Evolutionary conservation across 2,888 invertebrate species (phyloP).

Genomic region (Tetheella fluctuosa): DNA sequence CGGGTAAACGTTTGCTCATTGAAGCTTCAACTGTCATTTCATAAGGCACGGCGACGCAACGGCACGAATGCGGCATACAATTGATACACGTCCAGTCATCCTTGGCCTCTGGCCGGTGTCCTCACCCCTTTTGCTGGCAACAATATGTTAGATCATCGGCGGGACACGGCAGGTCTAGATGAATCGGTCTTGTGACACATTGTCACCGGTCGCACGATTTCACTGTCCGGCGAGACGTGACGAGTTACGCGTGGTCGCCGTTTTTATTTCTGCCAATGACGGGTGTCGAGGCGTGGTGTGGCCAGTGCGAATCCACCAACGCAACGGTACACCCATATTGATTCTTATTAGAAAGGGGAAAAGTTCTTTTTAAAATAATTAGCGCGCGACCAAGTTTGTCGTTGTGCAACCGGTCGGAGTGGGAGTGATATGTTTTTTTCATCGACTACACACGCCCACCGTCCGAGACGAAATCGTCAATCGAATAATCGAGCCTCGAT

Average conservation of each 20-base stretch:
- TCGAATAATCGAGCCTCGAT: constrained; percentile 50
- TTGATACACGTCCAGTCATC: constrained; percentile 53
- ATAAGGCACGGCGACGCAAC: constrained; percentile 75
- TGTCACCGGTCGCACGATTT: constrained; percentile 82
- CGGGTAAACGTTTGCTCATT: constrained; percentile 78
- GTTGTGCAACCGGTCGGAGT: constrained; percentile 67
- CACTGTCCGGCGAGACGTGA: constrained; percentile 81
- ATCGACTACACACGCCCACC: constrained; percentile 76
- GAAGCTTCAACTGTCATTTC: constrained; percentile 80
- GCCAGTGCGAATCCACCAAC: constrained; percentile 61
- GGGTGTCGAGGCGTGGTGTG: constrained; percentile 82
- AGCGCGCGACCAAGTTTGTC: constrained; percentile 47
- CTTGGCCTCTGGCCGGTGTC: constrained; percentile 49
- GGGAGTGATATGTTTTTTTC: constrained; percentile 83
- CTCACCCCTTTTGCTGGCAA: constrained; percentile 24
- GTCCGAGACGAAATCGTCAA: constrained; percentile 64
- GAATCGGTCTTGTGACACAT: constrained; percentile 70
- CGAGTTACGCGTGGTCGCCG: constrained; percentile 82
- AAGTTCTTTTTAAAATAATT: constrained; percentile 50
- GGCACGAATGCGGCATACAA: constrained; percentile 63
- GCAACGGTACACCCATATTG: constrained; percentile 39
- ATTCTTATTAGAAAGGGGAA: constrained; percentile 53
- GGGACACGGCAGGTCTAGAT: constrained; percentile 50
- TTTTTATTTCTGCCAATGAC: constrained; percentile 85
- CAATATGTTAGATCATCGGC: constrained; percentile 28